A percentile compares a stretch with the other conserved stretches of the same genome.
Conservation (phyloP, 2,113 vertebrate species). For the Limanda limanda region DNA sequence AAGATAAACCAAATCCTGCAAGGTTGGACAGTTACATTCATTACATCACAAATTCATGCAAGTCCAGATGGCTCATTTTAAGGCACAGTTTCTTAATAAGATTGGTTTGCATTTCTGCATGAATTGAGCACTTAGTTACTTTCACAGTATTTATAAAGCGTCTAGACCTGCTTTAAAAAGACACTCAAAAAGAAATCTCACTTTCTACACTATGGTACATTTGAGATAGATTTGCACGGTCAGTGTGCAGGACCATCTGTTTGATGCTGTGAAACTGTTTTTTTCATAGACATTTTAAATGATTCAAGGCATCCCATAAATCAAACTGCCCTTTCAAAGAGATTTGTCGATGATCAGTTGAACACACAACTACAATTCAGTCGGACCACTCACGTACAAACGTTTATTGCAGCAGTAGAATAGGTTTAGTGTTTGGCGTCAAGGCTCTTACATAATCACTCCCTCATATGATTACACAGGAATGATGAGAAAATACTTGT, state of each 20-base stretch:
- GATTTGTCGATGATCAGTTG: slow-evolving; percentile 48
- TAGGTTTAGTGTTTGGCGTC: too few relatives aligned
- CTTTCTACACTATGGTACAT: not conserved
- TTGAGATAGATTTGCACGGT: not conserved
- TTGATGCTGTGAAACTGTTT: not conserved
- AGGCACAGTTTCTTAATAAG: not conserved
- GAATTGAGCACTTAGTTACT: not conserved
- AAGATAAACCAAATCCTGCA: too few relatives aligned
- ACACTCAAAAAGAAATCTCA: not conserved
- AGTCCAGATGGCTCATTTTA: not conserved
- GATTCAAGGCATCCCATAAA: slow-evolving; percentile 24
- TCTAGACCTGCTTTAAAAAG: not conserved
- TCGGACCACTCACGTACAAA: too few relatives aligned
- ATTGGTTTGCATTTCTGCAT: too few relatives aligned
- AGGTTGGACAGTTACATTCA: too few relatives aligned
- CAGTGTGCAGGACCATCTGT: not conserved
- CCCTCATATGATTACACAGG: too few relatives aligned
- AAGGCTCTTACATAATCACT: too few relatives aligned
- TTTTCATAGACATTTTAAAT: not conserved
- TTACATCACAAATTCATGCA: too few relatives aligned
- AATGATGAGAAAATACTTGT: too few relatives aligned
- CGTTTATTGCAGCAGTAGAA: too few relatives aligned
- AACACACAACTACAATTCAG: slow-evolving; percentile 1
- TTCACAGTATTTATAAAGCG: not conserved
- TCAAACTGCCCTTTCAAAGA: slow-evolving; percentile 20